Base-by-base conservation (phyloP, 1,140 invertebrate genomes). In the Aplysia californica region DNA sequence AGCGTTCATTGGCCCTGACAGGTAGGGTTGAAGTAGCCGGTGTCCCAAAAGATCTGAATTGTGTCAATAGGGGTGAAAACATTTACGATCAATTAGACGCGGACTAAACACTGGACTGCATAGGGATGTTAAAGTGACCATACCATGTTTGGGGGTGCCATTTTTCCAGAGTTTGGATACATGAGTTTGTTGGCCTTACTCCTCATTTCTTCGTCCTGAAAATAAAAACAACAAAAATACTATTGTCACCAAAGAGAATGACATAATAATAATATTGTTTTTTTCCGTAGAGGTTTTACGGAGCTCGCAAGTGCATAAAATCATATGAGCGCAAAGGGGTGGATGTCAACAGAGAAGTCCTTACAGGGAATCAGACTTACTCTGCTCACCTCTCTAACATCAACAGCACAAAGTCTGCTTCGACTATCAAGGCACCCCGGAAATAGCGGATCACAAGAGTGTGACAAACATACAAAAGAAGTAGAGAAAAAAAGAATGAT, bases 131-230 rank as follows among this genome's bases (percentile, higher is more conserved):
- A 15, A 15, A 61, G 29, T 26, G 3, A 29, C 23, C 83, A 80
- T 50, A 82, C 76, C 39, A 58, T 41, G 1, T 67, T 73, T 20
- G 86, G 85, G 10, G 86, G 86, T 41, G 64, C 82, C 85, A 86
- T 86, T 23, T 80, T 81, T 36, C 83, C 84, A 20, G 77, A 72
- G n/a, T 82, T 73, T 23, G 85, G 85, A 41, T 82, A 85, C 85
- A 87, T 85, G 55, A 87, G 61, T 50, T 74, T 75, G 36, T 83
- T 84, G 15, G 86, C 84, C 69, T 82, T 84, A 10, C 64, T 65
- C 58, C 77, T 83, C 82, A 86, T 84, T 21, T 82, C 84, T 31
- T 87, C 86, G 82, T 87, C 86, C 84, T 87, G 66, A 23, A 61
- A 78, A 5, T 21, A 29, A 50, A 5, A 6, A 21, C 39, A 31